Evolutionary conservation across 2,797 vertebrate genomes (phyloP).

Genomic region (Oryzias sinensis): DNA sequence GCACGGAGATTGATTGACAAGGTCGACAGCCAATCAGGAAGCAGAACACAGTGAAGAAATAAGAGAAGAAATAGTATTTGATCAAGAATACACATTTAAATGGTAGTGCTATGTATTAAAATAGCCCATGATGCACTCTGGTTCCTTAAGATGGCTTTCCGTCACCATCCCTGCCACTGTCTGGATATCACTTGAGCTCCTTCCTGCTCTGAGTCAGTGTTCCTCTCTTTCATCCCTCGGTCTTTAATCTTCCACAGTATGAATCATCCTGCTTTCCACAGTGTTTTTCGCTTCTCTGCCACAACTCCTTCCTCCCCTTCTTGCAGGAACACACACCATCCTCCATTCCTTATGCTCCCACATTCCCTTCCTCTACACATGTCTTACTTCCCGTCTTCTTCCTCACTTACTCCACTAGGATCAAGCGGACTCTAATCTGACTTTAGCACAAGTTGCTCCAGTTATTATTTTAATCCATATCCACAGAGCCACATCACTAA

Average conservation of each 20-base stretch:
- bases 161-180: slow-evolving; percentile 31
- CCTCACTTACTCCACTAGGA: background rate
- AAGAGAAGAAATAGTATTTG: too few relatives aligned
- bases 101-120: too few relatives aligned
- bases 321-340: slow-evolving; percentile 8
- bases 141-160: slow-evolving; percentile 16
- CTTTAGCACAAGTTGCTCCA: slow-evolving; percentile 32
- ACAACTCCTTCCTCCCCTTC: slow-evolving; percentile 1
- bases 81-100: too few relatives aligned
- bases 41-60: too few relatives aligned
- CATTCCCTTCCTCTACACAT: slow-evolving; percentile 2
- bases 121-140: too few relatives aligned
- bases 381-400: background rate
- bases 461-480: slow-evolving; percentile 32
- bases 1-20: too few relatives aligned
- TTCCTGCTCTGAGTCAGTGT: slow-evolving; percentile 30
- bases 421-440: slow-evolving; percentile 38
- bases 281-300: slow-evolving; percentile 9
- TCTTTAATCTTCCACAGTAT: slow-evolving; percentile 49
- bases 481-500: background rate
- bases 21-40: too few relatives aligned
- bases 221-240: slow-evolving; percentile 37
- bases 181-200: slow-evolving; percentile 5
- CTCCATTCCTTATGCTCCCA: slow-evolving; percentile 9
- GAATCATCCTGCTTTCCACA: slow-evolving; percentile 33